phyloP scores from a whole-genome alignment of 2,113 vertebrate species.

The Scartelaos histophorus region DNA sequence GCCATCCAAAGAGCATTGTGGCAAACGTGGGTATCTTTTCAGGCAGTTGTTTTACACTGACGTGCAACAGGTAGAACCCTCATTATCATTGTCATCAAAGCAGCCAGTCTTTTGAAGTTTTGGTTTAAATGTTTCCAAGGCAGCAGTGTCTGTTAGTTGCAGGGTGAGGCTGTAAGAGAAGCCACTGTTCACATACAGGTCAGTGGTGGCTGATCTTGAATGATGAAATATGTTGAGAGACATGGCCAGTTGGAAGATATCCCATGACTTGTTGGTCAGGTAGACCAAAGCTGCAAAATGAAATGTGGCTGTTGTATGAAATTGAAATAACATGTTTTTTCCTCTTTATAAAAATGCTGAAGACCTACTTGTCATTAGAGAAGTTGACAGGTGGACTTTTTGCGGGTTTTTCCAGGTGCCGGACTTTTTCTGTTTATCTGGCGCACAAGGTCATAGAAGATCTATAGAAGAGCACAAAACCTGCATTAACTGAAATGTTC shows the following conservation, averaged over 20 bases:
- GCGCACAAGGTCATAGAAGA: constrained; percentile 72
- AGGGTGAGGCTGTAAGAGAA: constrained; percentile 18
- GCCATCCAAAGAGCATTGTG: constrained; percentile 60
- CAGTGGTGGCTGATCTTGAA: constrained; percentile 50
- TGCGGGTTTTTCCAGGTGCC: constrained; percentile 58
- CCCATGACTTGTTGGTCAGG: constrained; percentile 56
- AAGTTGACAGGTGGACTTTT: constrained; percentile 68
- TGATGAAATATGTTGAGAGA: constrained; percentile 56
- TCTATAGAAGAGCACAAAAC: constrained; percentile 34
- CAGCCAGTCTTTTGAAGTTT: constrained; percentile 48
- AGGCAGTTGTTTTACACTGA: constrained; percentile 33
- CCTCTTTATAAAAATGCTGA: accelerated
- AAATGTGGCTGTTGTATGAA: neutral
- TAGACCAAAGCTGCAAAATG: constrained; percentile 47
- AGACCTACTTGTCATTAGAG: constrained; percentile 61
- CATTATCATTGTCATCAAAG: constrained; percentile 18
- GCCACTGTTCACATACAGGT: constrained; percentile 44
- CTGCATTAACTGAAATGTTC: neutral
- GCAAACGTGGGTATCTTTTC: constrained; percentile 48
- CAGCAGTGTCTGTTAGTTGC: constrained; percentile 51
- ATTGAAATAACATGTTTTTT: neutral
- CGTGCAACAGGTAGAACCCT: constrained; percentile 30
- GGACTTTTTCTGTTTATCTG: constrained; percentile 74
- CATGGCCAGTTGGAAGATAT: constrained; percentile 67
- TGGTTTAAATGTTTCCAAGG: constrained; percentile 60